Conservation (phyloP, 2,888 invertebrate genomes). For the Drosophila setosimentum region DNA sequence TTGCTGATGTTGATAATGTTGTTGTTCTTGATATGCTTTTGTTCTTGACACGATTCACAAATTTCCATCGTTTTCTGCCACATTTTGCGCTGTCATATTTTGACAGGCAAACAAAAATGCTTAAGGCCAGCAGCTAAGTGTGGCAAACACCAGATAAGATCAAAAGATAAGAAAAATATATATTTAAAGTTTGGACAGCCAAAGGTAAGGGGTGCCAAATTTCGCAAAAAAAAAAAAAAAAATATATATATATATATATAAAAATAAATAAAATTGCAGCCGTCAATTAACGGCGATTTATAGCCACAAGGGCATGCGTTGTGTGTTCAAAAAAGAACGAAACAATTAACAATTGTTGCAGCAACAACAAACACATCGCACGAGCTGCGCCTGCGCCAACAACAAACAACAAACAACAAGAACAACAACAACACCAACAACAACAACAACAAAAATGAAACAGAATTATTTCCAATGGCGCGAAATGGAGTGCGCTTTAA, state of each 20-base stretch:
- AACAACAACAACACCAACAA: constrained; percentile 37
- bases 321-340: constrained; percentile 38
- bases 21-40: constrained; percentile 1
- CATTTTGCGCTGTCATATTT: constrained; percentile 51
- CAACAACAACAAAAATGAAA: constrained; percentile 19
- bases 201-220: background rate
- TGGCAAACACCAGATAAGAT: constrained; percentile 26
- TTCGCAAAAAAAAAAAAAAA: constrained; percentile 1
- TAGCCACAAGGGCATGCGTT: constrained; percentile 53
- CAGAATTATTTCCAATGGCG: constrained; percentile 67
- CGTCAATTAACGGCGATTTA: constrained; percentile 69
- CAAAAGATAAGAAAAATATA: constrained; percentile 12
- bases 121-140: constrained; percentile 7
- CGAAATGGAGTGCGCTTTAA: constrained; percentile 80
- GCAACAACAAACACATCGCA: constrained; percentile 33
- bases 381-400: constrained; percentile 70
- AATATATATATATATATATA: too few relatives aligned
- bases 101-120: constrained; percentile 47
- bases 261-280: constrained; percentile 36
- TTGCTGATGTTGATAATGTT: constrained; percentile 8
- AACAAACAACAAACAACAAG: constrained; percentile 67
- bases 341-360: constrained; percentile 80
- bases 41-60: background rate
- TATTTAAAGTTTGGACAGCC: background rate
- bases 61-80: constrained; percentile 20